These are phyloP conservation scores for Anoplius nigerrimus DNA, from an alignment of 2,888 invertebrate species.

Conservation along the genomic window DNA sequence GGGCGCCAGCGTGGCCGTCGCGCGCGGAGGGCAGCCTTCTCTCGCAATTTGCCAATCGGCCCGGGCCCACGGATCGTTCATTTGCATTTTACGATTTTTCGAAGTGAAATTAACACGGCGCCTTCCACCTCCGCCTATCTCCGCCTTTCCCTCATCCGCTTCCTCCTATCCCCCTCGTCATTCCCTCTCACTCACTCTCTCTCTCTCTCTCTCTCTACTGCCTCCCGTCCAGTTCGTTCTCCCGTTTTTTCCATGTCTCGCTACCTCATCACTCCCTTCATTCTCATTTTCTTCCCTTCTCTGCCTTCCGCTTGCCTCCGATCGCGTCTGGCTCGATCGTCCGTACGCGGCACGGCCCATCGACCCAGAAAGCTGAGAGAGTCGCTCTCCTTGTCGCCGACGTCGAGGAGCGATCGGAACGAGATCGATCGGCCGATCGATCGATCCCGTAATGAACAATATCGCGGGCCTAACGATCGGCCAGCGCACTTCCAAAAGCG, in stretches of 20 bases:
- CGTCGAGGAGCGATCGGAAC: slow-evolving; percentile 16
- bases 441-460: background rate
- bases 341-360: slow-evolving; percentile 17
- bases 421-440: slow-evolving; percentile 23
- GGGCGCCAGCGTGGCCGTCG: slow-evolving; percentile 68
- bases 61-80: slow-evolving; percentile 60
- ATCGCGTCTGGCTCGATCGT: slow-evolving; percentile 11
- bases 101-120: slow-evolving; percentile 68
- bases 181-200: slow-evolving; percentile 12
- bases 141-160: slow-evolving; percentile 5
- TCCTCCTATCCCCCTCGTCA: background rate
- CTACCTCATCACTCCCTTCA: no score
- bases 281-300: background rate
- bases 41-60: slow-evolving; percentile 72
- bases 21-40: slow-evolving; percentile 59
- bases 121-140: slow-evolving; percentile 34
- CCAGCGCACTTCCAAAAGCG: no score
- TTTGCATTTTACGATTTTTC: slow-evolving; percentile 74
- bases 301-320: background rate
- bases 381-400: slow-evolving; percentile 28
- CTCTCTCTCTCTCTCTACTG: slow-evolving; percentile 17
- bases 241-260: no score
- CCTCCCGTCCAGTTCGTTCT: background rate
- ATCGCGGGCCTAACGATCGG: no score
- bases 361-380: slow-evolving; percentile 35